Conservation (phyloP, 1,140 invertebrate genomes). For the Mesaphorura yosii region DNA sequence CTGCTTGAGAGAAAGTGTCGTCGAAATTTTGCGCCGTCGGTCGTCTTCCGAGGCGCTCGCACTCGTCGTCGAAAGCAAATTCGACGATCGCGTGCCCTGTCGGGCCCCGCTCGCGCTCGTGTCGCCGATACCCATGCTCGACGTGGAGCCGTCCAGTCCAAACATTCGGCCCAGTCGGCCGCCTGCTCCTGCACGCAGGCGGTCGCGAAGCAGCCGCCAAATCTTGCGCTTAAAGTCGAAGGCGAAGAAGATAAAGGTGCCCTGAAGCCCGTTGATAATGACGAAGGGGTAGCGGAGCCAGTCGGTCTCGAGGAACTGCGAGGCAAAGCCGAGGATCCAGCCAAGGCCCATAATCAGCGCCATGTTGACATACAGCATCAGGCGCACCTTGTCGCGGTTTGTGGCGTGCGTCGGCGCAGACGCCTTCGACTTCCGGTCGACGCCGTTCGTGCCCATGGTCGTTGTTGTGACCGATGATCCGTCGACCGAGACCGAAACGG, state of each 20-base stretch:
- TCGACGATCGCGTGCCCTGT: too few relatives aligned
- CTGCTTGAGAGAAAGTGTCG: too few relatives aligned
- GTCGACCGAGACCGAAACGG: constrained; percentile 37
- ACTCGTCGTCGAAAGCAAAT: too few relatives aligned
- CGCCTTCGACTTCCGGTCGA: constrained; percentile 11
- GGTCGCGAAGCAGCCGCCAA: too few relatives aligned
- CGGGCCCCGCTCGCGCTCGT: too few relatives aligned
- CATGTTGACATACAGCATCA: constrained; percentile 42
- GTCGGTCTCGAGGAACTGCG: constrained; percentile 30
- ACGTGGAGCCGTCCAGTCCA: too few relatives aligned
- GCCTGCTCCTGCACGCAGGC: too few relatives aligned
- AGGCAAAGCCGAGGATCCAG: constrained; percentile 41
- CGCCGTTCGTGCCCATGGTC: background rate
- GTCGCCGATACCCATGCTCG: too few relatives aligned
- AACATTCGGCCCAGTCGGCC: too few relatives aligned
- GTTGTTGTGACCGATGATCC: constrained; percentile 29
- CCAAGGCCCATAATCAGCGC: constrained; percentile 42
- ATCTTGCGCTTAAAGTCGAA: constrained; percentile 39
- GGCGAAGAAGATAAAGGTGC: constrained; percentile 41
- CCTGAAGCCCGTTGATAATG: constrained; percentile 40
- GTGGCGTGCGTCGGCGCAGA: constrained; percentile 15
- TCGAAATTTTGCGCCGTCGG: too few relatives aligned
- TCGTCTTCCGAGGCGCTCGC: too few relatives aligned
- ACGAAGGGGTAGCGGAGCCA: constrained; percentile 40
- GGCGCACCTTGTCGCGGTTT: constrained; percentile 31